Conservation (phyloP, 2,888 invertebrate genomes). For the Pyralis farinalis region DNA sequence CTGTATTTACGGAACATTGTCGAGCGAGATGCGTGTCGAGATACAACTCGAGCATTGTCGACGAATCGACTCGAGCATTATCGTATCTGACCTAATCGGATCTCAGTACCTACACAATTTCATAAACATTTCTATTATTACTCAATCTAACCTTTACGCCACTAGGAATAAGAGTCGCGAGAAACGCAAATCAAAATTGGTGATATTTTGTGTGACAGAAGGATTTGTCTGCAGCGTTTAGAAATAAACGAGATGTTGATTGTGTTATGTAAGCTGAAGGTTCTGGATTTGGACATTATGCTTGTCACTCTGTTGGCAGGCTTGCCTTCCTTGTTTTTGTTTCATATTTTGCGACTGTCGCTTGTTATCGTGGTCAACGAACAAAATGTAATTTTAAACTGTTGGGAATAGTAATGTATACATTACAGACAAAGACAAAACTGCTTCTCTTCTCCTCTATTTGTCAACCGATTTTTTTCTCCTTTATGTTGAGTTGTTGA, state of each 20-base stretch:
- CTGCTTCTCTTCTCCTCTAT: too few relatives aligned
- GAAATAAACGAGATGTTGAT: constrained; percentile 73
- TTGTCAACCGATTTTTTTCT: too few relatives aligned
- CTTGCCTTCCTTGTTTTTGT: constrained; percentile 25
- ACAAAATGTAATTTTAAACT: too few relatives aligned
- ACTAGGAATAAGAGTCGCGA: constrained; percentile 13
- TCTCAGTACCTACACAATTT: constrained; percentile 42
- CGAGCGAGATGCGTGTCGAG: constrained; percentile 45
- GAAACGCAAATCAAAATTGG: constrained; percentile 21
- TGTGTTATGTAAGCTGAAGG: constrained; percentile 66
- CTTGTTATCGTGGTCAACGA: too few relatives aligned
- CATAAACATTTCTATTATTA: constrained; percentile 6
- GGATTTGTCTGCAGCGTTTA: constrained; percentile 72
- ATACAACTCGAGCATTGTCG: constrained; percentile 58
- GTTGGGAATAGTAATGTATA: too few relatives aligned
- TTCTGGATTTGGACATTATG: constrained; percentile 52
- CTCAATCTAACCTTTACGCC: constrained; percentile 23
- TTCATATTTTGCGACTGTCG: constrained; percentile 32
- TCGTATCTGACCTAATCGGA: constrained; percentile 72
- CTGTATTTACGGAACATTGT: constrained; percentile 62
- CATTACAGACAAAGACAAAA: too few relatives aligned
- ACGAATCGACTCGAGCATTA: constrained; percentile 61
- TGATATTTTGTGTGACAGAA: constrained; percentile 56
- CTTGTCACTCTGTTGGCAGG: constrained; percentile 42
- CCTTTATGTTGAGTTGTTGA: too few relatives aligned